Evolutionary conservation across 2,797 vertebrate species (phyloP).

Genomic region (Bucorvus abyssinicus): DNA sequence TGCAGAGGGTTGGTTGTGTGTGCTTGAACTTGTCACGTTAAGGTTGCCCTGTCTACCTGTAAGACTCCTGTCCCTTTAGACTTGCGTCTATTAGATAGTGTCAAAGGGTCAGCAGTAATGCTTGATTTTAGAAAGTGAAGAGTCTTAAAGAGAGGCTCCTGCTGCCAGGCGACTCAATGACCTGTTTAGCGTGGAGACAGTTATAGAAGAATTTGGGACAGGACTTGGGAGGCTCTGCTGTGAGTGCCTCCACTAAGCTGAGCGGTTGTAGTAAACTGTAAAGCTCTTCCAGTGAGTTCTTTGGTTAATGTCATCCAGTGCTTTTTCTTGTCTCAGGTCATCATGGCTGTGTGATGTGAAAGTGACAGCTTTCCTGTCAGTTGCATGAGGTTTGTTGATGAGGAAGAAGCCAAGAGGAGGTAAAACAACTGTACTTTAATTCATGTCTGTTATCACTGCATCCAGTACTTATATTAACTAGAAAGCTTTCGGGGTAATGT

Average conservation of each 20-base stretch:
- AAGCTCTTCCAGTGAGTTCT: not conserved
- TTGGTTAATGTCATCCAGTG: not conserved
- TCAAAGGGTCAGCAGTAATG: not conserved
- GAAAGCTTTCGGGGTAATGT: constrained; percentile 28
- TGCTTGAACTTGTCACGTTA: not conserved
- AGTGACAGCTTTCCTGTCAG: not conserved
- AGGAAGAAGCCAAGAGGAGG: not conserved
- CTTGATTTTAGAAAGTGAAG: not conserved
- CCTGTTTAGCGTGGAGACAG: not conserved
- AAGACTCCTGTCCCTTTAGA: not conserved
- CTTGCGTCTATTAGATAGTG: not conserved
- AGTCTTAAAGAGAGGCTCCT: not conserved
- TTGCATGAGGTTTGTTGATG: not conserved
- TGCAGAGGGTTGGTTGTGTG: not conserved
- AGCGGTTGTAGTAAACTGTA: not conserved
- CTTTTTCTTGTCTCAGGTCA: not conserved
- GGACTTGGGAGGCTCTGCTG: not conserved
- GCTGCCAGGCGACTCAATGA: not conserved
- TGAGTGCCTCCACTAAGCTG: not conserved
- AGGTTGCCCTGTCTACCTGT: not conserved
- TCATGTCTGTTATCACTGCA: not conserved
- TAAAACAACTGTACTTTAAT: not conserved
- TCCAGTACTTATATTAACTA: constrained; percentile 26
- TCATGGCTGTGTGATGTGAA: not conserved
- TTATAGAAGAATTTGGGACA: not conserved